Base-by-base conservation (phyloP, 2,888 invertebrate genomes). In the Cryptus viduatorius region DNA sequence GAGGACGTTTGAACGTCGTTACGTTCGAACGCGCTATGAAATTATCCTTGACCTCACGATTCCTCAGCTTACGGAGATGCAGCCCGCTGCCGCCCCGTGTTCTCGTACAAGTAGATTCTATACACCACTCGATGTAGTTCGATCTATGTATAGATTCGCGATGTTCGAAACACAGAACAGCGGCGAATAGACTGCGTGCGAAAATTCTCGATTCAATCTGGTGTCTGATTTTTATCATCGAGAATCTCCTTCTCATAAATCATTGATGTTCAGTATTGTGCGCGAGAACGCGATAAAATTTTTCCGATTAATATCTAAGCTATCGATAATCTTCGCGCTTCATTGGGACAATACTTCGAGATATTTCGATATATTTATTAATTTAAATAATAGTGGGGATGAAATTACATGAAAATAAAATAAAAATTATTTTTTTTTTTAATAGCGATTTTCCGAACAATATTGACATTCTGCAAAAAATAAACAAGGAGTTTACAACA, bases 1-100 rank as follows among this genome's bases (percentile, higher is more conserved):
- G 86, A 85, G 87, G 90, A 91, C 90, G 89, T 90, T 89, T 87
- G 87, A 88, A 85, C 90, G 87, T 91, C 91, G 92, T 90, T 92
- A 90, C 90, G 86, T 75, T 82, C 71, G 79, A 86, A 87, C 89
- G 90, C 89, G 90, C 89, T 83, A 87, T 91, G 90, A 88, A 91
- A 92, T 91, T 91, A 92, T 91, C 90, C 89, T 82, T 87, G 90
- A 90, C 90, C 90, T 90, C 92, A 86, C 87, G 87, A 86, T 87
- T 87, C 64, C 84, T 82, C 65, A 65, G 71, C 59, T 64, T 76
- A 64, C 53, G 82, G 37, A 61, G 59, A 59, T 59, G 59, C 59
- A 48, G 12, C 82, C 42, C 65, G 73, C 80, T 67, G 65, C 59
- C 79, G 80, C 72, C 50, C 67, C 48, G 69, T 69, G 73, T 14